A percentile compares a stretch with the other conserved stretches of the same genome.
Conservation (phyloP, 2,888 invertebrate species). For the Allygus modestus region DNA sequence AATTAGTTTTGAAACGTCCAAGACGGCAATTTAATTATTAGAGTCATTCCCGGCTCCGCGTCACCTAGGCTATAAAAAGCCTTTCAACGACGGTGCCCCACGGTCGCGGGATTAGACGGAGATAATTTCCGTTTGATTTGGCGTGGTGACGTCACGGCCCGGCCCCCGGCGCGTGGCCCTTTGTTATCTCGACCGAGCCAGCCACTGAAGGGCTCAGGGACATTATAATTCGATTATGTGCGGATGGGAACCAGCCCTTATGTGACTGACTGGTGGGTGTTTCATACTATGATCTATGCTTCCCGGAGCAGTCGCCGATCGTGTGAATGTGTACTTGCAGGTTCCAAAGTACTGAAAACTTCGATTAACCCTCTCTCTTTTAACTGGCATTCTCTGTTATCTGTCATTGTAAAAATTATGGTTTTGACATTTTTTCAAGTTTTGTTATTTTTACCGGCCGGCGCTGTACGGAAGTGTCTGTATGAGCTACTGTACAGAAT, state of each 20-base stretch:
- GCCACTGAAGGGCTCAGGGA: slow-evolving; percentile 1
- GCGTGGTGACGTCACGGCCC: slow-evolving; percentile 33
- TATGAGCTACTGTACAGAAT: too few relatives aligned
- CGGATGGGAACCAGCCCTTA: slow-evolving; percentile 35
- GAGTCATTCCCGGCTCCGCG: neutral
- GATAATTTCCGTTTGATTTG: slow-evolving; percentile 60
- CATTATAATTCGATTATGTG: slow-evolving; percentile 60
- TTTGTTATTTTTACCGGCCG: too few relatives aligned
- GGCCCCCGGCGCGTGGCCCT: neutral
- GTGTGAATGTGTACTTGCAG: too few relatives aligned
- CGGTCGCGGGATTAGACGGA: slow-evolving; percentile 40
- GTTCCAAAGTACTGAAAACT: too few relatives aligned
- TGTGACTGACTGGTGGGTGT: slow-evolving; percentile 25
- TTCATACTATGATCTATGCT: neutral
- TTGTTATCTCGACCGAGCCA: slow-evolving; percentile 45
- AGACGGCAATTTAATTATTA: slow-evolving; percentile 41
- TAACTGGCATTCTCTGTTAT: too few relatives aligned
- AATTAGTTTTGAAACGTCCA: slow-evolving; percentile 34
- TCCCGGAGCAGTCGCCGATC: too few relatives aligned
- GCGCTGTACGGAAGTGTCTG: too few relatives aligned
- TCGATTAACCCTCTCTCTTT: too few relatives aligned
- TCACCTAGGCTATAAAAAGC: slow-evolving; percentile 16
- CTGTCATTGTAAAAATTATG: too few relatives aligned
- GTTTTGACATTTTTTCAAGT: too few relatives aligned
- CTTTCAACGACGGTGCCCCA: neutral